Base-by-base conservation (phyloP, 2,888 invertebrate species). In the Catocala fraxini region DNA sequence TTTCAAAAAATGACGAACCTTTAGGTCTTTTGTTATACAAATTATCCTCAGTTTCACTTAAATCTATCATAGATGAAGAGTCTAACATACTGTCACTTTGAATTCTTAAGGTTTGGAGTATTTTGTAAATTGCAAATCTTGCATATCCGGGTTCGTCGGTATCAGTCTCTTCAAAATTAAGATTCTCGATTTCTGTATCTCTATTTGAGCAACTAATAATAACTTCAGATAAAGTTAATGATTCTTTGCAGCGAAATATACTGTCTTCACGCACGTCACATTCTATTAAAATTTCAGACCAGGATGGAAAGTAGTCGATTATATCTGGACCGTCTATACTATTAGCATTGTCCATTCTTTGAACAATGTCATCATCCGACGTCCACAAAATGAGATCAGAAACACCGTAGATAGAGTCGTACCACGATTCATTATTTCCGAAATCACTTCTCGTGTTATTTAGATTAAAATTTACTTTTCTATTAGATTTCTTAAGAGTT, bases 351-450 rank as follows among this genome's bases (percentile, higher is more conserved):
- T 52, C 42, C n/a, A 12, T 5, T 45, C 33, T 33, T 46, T 39
- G 15, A 39, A 7, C n/a, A n/a, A 47, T 43, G 42, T 59, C 63
- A 63, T 71, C 64, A 56, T 58, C 58, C 45, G 66, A 66, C 25
- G 33, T 42, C 5, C 66, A 46, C 60, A 62, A 39, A 59, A 79
- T 70, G 59, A 88, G 70, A 67, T 88, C 87, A n/a, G 89, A 84
- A 47, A 92, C 62, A 10, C 93, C 93, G 65, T 89, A 92, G 59
- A 92, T 88, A 52, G 89, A 89, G 70, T 93, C 92, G 65, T 89
- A 86, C 92, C 92, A 93, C 12, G 85, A 86, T 53, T 88, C 88
- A 56, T 71, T 68, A 51, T 81, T 73, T 39, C 84, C 83, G 51
- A 78, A 78, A 54, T 88, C 84, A 35, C 71, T 63, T 68, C 76